phyloP scores from a whole-genome alignment of 1,140 invertebrate species.

The Temnothorax curvispinosus region DNA sequence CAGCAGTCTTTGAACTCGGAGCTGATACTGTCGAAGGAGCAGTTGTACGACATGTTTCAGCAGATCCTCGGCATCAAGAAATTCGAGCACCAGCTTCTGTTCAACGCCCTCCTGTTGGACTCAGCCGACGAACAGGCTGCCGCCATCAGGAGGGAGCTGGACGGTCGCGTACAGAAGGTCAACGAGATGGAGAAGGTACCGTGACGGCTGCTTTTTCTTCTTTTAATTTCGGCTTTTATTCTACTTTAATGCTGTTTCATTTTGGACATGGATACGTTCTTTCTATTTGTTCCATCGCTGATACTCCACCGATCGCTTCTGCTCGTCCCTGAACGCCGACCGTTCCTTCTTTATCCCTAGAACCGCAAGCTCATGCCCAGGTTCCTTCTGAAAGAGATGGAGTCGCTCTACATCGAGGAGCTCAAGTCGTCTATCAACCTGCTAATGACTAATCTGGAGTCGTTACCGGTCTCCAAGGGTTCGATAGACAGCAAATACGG shows the following conservation, averaged over 20 bases:
- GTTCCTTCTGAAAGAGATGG: constrained; percentile 99
- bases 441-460: constrained; percentile 99
- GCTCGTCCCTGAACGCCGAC: constrained; percentile 46
- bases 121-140: constrained; percentile 99
- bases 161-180: constrained; percentile 98
- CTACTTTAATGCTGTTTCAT: constrained; percentile 16
- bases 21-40: constrained; percentile 97
- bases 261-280: constrained; percentile 36
- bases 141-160: constrained; percentile 98
- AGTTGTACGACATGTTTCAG: constrained; percentile 99
- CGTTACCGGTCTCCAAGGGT: constrained; percentile 98
- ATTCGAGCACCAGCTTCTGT: constrained; percentile 99
- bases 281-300: constrained; percentile 8
- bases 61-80: constrained; percentile 99
- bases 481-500: constrained; percentile 99
- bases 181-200: constrained; percentile 98
- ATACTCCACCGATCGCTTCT: constrained; percentile 32
- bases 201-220: not conserved
- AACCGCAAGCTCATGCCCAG: constrained; percentile 99
- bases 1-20: constrained; percentile 96
- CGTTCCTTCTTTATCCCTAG: constrained; percentile 84
- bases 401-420: constrained; percentile 99
- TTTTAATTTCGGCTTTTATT: not conserved
- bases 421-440: constrained; percentile 98
- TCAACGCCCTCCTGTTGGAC: constrained; percentile 99